Conservation (phyloP, 2,888 invertebrate species). For the Bembecia ichneumoniformis region DNA sequence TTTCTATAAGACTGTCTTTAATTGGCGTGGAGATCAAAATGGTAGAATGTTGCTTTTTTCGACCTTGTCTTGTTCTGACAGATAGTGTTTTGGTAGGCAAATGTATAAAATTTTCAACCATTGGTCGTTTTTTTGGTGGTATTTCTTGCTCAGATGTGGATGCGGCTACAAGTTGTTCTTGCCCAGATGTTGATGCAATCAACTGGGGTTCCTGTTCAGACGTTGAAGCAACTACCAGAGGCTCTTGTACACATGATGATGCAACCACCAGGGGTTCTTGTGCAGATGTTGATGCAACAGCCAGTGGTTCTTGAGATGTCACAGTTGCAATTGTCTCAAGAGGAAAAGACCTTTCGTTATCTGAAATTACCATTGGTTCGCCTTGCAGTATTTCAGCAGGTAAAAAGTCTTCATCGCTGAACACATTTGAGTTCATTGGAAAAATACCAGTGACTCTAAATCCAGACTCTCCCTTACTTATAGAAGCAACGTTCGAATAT, state of each 20-base stretch:
- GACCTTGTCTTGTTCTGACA: conserved; percentile 12
- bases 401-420: conserved; percentile 36
- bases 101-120: background rate
- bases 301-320: conserved; percentile 19
- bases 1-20: conserved; percentile 20
- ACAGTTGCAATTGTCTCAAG: no score
- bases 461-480: no score
- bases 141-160: no score
- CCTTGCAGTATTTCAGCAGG: conserved; percentile 29
- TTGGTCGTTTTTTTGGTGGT: conserved; percentile 8
- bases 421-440: no score
- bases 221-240: conserved; percentile 10
- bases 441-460: no score
- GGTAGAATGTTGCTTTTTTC: conserved; percentile 23
- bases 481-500: no score
- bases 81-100: background rate
- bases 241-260: conserved; percentile 13
- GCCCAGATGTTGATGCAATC: conserved; percentile 11
- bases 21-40: conserved; percentile 23
- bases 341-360: conserved; percentile 13
- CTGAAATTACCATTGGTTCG: conserved; percentile 11
- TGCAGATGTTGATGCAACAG: no score
- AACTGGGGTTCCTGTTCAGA: conserved; percentile 11
- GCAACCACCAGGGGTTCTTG: conserved; percentile 8
- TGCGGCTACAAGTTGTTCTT: conserved; percentile 10